Conservation (phyloP, 1,140 invertebrate species). For the Diorhabda elongata region DNA sequence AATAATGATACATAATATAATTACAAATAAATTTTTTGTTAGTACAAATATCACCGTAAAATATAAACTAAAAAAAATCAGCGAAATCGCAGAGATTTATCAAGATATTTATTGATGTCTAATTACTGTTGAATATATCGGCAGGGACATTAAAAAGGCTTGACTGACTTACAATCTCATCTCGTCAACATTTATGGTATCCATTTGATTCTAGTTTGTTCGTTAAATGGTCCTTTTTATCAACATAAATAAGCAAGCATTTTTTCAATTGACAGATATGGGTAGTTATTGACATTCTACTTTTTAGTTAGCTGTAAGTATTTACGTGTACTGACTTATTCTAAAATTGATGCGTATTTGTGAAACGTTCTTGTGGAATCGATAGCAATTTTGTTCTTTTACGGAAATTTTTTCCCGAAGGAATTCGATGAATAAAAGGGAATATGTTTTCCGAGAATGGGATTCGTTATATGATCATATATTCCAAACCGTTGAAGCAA, state of each 20-base stretch:
- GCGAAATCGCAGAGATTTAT: background rate
- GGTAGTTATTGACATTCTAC: slow-evolving; percentile 2
- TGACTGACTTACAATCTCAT: background rate
- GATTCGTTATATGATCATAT: background rate
- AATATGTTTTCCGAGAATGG: slow-evolving; percentile 1
- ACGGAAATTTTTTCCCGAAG: slow-evolving; percentile 1
- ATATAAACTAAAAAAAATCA: background rate
- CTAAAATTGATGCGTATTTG: background rate
- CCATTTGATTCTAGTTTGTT: slow-evolving; percentile 2
- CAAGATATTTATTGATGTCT: slow-evolving; percentile 2
- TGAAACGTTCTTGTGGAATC: background rate
- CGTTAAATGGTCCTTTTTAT: slow-evolving; percentile 2
- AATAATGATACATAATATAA: too few relatives aligned
- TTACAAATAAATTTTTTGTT: too few relatives aligned
- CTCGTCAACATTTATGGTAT: background rate
- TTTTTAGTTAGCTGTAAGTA: background rate
- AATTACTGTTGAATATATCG: slow-evolving; percentile 2
- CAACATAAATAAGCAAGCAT: background rate
- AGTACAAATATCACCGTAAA: too few relatives aligned
- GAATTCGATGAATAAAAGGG: background rate
- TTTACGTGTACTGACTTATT: background rate
- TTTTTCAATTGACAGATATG: slow-evolving; percentile 2
- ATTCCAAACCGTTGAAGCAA: too few relatives aligned
- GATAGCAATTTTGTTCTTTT: slow-evolving; percentile 2
- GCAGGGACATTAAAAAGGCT: background rate